Evolutionary conservation across 1,140 invertebrate species (phyloP), one percentile per base, ranked within the genome.

Genomic region (Habropoda laboriosa): DNA sequence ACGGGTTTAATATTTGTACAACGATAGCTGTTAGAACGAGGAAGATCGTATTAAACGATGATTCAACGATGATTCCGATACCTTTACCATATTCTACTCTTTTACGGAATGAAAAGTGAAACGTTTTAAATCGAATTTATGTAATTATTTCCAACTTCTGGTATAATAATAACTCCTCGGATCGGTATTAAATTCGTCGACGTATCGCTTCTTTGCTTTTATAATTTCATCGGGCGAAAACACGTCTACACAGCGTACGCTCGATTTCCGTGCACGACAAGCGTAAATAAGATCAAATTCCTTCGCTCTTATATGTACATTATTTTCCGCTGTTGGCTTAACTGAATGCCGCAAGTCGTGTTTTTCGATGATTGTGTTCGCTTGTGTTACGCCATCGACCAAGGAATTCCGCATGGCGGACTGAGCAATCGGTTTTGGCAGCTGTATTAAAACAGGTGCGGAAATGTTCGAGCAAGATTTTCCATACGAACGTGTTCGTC

Each of bases 391-490:
- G 79, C 47, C 58, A 81, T 53, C 68, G 55, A 45, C 18, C 47
- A 42, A 78, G 55, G 72, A 80, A 83, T 83, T 80, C 63, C 53
- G 61, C 38, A 53, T 51, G 57, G 47, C 42, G 35, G 51, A 49
- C 49, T 61, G 13, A 55, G 51, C 68, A 74, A 74, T 85, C 67
- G 57, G 49, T 71, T 85, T 82, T 35, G 63, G 40, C 81, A 84
- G 42, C 79, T 84, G 83, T 70, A 74, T 85, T 32, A 77, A 84
- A 55, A 85, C 83, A 86, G 74, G 58, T 85, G 83, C 35, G 49
- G 51, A 78, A 47, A 60, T 78, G 18, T 73, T 57, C 64, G 49
- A 75, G 8, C 77, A 61, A 38, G 74, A 81, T 79, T 82, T 71
- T 51, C 30, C 61, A 47, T n/a, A 21, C 57, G n/a, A n/a, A n/a